Base-by-base conservation (phyloP, 2,797 vertebrate species). In the Meda fulgida region DNA sequence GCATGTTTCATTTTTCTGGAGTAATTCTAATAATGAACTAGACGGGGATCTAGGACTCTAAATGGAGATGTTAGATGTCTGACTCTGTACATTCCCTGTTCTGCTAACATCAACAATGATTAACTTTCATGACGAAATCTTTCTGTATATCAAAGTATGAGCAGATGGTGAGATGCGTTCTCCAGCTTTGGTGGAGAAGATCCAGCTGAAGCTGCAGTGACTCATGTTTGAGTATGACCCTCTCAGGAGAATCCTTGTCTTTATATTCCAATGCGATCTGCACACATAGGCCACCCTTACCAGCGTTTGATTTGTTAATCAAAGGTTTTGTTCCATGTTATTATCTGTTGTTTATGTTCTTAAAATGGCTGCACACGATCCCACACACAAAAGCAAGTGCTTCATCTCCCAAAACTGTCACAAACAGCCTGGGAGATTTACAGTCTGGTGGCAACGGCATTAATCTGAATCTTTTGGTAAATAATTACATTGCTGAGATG, bases 301-400 rank as follows among this genome's bases (percentile, higher is more conserved):
- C 51, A 86, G 77, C 81, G 58, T 88, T 88, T 84, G 88, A 87
- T 84, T 88, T 84, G 67, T 80, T 88, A 81, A 87, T 89, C 63
- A 76, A 75, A 85, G 73, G 81, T 78, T 86, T 81, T 53, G 69
- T 70, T 75, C 77, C 76, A 78, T 82, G 78, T 85, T 84, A 80
- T 86, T 85, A 80, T 87, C 77, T 84, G 67, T 78, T 89, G 46
- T 85, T 85, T 89, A 89, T 70, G 69, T 63, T 87, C 87, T 84
- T 84, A 87, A 89, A 87, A 88, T 81, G 80, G 88, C 77, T 63
- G 78, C 83, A 69, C 13, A 34, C 23, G 0, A 63, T 88, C 65
- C 55, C 38, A 26, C 58, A 34, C 29, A 70, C 29, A 58, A 80
- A 85, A 82, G 72, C 75, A 71, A 88, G 58, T 80, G 43, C n/a